Evolutionary conservation across 2,113 vertebrate species (phyloP).

Genomic region (Salvelinus namaycush): DNA sequence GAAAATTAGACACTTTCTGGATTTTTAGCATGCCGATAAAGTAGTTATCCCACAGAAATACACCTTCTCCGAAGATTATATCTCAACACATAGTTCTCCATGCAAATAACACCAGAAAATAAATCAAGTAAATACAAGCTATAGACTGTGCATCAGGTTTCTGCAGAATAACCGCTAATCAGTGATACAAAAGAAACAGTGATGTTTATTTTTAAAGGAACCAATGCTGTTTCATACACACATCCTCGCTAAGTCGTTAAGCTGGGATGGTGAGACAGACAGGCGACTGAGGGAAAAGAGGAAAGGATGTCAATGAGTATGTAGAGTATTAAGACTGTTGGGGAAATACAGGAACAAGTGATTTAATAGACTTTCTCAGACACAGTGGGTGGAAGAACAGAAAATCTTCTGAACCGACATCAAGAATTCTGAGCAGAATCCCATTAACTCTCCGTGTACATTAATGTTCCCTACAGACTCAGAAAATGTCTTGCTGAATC

Average conservation of each 20-base stretch:
- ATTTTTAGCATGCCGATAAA: slow-evolving; percentile 44
- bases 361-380: background rate
- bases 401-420: background rate
- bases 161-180: slow-evolving; percentile 21
- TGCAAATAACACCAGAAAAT: slow-evolving; percentile 15
- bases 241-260: slow-evolving; percentile 2
- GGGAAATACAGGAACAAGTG: background rate
- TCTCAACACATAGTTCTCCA: slow-evolving; percentile 11
- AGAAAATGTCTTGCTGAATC: slow-evolving; percentile 5
- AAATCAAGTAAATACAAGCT: background rate
- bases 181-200: slow-evolving; percentile 38
- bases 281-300: slow-evolving; percentile 4
- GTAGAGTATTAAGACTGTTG: slow-evolving; percentile 14
- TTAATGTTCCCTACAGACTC: background rate
- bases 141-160: slow-evolving; percentile 29
- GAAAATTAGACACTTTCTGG: slow-evolving; percentile 14
- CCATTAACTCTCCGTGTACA: background rate
- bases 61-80: background rate
- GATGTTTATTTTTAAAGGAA: slow-evolving; percentile 29
- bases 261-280: slow-evolving; percentile 23
- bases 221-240: slow-evolving; percentile 7
- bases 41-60: slow-evolving; percentile 27
- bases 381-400: background rate
- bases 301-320: slow-evolving; percentile 4
- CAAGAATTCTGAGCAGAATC: background rate